These are phyloP conservation scores for Virgularia gustaviana DNA, from an alignment of 92 coral and sea anemone genomes.

Conservation along the genomic window DNA sequence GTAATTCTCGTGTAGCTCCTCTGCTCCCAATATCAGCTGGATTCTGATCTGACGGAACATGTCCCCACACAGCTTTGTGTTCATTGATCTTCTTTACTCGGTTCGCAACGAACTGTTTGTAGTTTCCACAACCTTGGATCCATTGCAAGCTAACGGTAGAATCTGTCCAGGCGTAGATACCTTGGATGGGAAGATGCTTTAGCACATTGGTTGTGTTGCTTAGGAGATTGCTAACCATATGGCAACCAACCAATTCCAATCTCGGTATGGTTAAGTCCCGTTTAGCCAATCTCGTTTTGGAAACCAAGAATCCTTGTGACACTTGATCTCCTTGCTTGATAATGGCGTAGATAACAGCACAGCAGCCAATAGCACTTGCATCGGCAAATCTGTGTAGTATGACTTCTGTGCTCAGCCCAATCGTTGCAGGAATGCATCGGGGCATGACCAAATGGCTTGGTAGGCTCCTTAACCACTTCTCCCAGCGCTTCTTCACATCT, in stretches of 20 bases:
- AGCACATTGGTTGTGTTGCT: not conserved
- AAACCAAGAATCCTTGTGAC: conserved; percentile 13
- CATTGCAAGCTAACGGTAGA: conserved; percentile 44
- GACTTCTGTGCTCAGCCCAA: not conserved
- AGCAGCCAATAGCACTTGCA: conserved; percentile 24
- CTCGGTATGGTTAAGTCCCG: conserved; percentile 11
- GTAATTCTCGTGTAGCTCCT: conserved; percentile 1
- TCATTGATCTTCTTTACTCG: conserved; percentile 31
- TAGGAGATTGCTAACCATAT: conserved; percentile 1
- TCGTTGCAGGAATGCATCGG: not conserved
- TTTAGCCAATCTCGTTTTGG: conserved; percentile 34
- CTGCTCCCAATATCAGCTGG: conserved; percentile 33
- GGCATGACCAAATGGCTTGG: not conserved
- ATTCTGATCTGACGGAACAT: conserved; percentile 34
- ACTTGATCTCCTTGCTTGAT: conserved; percentile 6
- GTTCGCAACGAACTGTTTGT: conserved; percentile 43
- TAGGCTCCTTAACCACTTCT: not conserved
- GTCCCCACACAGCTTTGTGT: conserved; percentile 13
- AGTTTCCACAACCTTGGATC: conserved; percentile 23
- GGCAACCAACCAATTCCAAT: conserved; percentile 1
- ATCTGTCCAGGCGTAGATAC: conserved; percentile 41
- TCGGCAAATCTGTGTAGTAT: conserved; percentile 34
- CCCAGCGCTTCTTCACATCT: not conserved
- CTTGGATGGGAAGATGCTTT: not conserved
- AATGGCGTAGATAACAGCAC: conserved; percentile 33